A percentile compares a stretch with the other conserved stretches of the same genome.
phyloP scores from a whole-genome alignment of 2,113 vertebrate species.

The Seriola quinqueradiata region DNA sequence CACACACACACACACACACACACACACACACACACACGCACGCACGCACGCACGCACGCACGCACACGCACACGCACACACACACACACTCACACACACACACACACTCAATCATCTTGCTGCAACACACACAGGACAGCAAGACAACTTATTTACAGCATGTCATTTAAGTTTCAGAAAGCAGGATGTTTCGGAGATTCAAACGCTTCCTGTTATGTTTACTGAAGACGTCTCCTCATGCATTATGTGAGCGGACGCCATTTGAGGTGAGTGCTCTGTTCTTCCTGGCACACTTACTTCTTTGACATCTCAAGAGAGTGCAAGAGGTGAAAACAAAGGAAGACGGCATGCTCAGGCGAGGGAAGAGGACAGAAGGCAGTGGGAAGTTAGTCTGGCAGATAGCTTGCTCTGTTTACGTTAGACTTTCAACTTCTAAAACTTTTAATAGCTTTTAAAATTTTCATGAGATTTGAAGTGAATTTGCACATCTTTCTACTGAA shows the following conservation, averaged over 20 bases:
- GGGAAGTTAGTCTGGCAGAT: slow-evolving; percentile 14
- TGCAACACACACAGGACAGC: background rate
- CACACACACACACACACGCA: slow-evolving; percentile 40
- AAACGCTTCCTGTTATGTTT: slow-evolving; percentile 73
- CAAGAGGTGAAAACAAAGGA: slow-evolving; percentile 43
- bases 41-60: slow-evolving; percentile 10
- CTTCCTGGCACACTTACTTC: slow-evolving; percentile 70
- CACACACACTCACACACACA: slow-evolving; percentile 39
- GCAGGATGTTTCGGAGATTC: slow-evolving; percentile 69
- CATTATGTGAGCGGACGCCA: slow-evolving; percentile 66
- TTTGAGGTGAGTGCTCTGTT: slow-evolving; percentile 71
- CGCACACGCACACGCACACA: slow-evolving; percentile 11
- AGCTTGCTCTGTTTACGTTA: slow-evolving; percentile 50
- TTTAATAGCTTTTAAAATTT: slow-evolving; percentile 61
- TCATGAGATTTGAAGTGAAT: slow-evolving; percentile 51
- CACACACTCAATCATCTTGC: background rate
- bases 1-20: slow-evolving; percentile 16
- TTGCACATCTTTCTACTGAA: slow-evolving; percentile 5
- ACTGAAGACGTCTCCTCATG: slow-evolving; percentile 62
- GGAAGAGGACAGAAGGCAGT: slow-evolving; percentile 44
- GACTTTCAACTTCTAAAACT: slow-evolving; percentile 54
- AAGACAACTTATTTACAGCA: slow-evolving; percentile 44
- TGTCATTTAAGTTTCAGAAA: slow-evolving; percentile 64
- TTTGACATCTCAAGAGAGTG: slow-evolving; percentile 67
- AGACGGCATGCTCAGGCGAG: slow-evolving; percentile 23